phyloP scores from a whole-genome alignment of 2,113 vertebrate genomes.

The Vulpes vulpes region DNA sequence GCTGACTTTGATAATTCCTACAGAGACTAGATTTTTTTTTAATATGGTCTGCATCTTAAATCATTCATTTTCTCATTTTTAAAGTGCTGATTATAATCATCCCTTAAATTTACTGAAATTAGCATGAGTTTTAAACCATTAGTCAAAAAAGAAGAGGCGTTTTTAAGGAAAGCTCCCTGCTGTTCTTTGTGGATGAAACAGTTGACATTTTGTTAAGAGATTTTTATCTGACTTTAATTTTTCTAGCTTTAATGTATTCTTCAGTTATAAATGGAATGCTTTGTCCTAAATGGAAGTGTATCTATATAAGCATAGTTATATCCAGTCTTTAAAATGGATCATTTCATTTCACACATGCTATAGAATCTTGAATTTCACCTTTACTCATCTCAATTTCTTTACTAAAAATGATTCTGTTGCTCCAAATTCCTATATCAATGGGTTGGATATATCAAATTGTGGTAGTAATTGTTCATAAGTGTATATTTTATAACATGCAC shows the following conservation, averaged over 20 bases:
- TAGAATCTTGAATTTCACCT: conserved; percentile 74
- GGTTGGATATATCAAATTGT: conserved; percentile 40
- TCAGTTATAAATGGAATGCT: conserved; percentile 60
- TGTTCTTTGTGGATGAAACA: conserved; percentile 81
- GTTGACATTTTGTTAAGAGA: conserved; percentile 77
- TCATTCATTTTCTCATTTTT: conserved; percentile 83
- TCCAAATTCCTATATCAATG: conserved; percentile 56
- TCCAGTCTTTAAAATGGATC: conserved; percentile 75
- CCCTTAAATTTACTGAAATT: conserved; percentile 77
- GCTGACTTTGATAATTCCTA: conserved; percentile 65
- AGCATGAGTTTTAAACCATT: conserved; percentile 75
- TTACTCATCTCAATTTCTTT: conserved; percentile 65
- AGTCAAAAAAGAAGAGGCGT: conserved; percentile 54
- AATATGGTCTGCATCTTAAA: conserved; percentile 75
- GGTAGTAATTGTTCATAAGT: conserved; percentile 64
- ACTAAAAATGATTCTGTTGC: conserved; percentile 39
- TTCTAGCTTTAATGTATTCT: conserved; percentile 66
- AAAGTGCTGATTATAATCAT: conserved; percentile 78
- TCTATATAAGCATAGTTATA: conserved; percentile 63
- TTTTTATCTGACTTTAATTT: conserved; percentile 79
- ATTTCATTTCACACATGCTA: conserved; percentile 73
- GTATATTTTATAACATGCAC: conserved; percentile 56
- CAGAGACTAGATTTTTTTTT: conserved; percentile 55
- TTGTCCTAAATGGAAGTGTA: conserved; percentile 63
- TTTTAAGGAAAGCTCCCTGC: conserved; percentile 73